Base-by-base conservation (phyloP, 2,888 invertebrate genomes). In the Eupithecia abbreviata region DNA sequence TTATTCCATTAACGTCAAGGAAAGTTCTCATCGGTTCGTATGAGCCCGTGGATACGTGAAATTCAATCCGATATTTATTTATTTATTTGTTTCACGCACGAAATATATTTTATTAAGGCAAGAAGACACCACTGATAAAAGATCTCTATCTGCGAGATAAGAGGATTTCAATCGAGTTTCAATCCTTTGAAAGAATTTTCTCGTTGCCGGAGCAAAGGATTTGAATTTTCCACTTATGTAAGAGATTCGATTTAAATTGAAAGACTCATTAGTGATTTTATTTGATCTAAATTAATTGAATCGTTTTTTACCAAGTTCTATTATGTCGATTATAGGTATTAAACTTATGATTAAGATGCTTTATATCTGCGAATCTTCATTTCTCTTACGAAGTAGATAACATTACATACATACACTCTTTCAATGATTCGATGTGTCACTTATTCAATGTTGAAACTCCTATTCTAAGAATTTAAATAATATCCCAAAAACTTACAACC, bases 11-110 rank as follows among this genome's bases (percentile, higher is more conserved):
- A 12, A 30, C 30, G 30, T 12, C 30, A 62, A 4, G 30, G 62
- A 62, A 62, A 30, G 30, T 62, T 30, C 10, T 10, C 30, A 62
- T 62, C 12, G 62, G n/a, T 18, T 30, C 62, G 30, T 30, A 62
- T 62, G 10, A 62, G 10, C 30, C 62, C 62, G 30, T 62, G 30
- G 30, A 80, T 79, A 80, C 82, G 78, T 83, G 84, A 84, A 87
- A 88, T 84, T 84, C 85, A 85, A 85, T 86, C 82, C 82, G 74
- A 79, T 83, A 83, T 82, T 79, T 83, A 82, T 83, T 80, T 84
- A 82, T n/a, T n/a, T n/a, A n/a, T n/a, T n/a, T 80, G 77, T 82
- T 83, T 82, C 82, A 81, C 81, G 82, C 84, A 82, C 77, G 74
- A 80, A 72, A 72, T 72, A 82, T 82, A 77, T 84, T 85, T 83